Conservation (phyloP, 2,888 invertebrate species). For the Clitarchus hookeri region DNA sequence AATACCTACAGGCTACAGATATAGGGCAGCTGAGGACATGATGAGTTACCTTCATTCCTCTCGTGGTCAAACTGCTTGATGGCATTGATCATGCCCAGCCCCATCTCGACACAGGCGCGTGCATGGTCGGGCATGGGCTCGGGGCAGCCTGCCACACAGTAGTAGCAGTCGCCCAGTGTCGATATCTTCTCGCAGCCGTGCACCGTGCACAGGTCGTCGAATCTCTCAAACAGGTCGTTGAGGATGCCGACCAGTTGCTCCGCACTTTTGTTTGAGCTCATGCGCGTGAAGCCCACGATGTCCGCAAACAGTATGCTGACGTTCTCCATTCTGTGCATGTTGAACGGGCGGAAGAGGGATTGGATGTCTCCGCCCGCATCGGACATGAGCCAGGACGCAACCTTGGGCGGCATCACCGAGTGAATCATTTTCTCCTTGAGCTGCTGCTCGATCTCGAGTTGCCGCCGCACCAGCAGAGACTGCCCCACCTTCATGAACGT, state of each 20-base stretch:
- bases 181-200: conserved; percentile 97
- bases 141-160: conserved; percentile 95
- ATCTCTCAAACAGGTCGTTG: conserved; percentile 94
- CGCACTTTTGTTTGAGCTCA: conserved; percentile 96
- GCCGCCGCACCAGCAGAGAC: conserved; percentile 84
- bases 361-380: conserved; percentile 73
- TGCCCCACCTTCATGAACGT: conserved; percentile 97
- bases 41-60: conserved; percentile 71
- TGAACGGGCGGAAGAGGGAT: conserved; percentile 90
- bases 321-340: conserved; percentile 95
- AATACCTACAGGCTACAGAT: no score
- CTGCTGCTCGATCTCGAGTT: conserved; percentile 91
- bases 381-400: conserved; percentile 82
- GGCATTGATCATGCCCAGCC: conserved; percentile 91
- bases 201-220: conserved; percentile 85
- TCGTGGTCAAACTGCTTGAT: conserved; percentile 92
- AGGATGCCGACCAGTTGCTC: conserved; percentile 94
- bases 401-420: conserved; percentile 95
- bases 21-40: no score
- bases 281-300: conserved; percentile 96
- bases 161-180: conserved; percentile 91
- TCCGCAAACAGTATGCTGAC: conserved; percentile 97
- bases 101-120: conserved; percentile 95
- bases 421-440: conserved; percentile 97
- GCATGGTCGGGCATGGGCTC: conserved; percentile 92